These are phyloP conservation scores for Lepidiolamprologus cunningtoni DNA, from an alignment of 2,113 vertebrate genomes.

Conservation along the genomic window DNA sequence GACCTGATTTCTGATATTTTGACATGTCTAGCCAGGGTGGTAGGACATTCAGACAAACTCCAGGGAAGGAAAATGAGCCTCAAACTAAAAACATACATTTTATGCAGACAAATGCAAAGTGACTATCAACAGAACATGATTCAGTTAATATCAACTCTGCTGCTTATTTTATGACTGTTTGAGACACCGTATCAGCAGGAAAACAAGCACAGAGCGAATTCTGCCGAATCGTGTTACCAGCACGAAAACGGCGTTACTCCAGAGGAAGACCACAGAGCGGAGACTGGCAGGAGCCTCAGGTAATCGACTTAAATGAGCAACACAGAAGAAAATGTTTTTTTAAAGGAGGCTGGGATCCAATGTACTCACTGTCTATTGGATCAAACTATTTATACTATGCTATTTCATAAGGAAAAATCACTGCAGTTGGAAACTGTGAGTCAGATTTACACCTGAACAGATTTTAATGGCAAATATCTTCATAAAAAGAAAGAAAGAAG, in stretches of 20 bases:
- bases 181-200: neutral
- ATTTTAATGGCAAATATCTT: neutral
- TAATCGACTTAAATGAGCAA: neutral
- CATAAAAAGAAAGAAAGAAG: neutral
- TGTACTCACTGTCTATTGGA: neutral
- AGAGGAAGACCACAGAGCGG: neutral
- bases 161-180: neutral
- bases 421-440: neutral
- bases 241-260: neutral
- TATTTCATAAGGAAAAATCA: neutral
- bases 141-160: neutral
- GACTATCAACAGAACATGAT: neutral
- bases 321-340: neutral
- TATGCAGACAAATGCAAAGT: neutral
- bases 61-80: neutral
- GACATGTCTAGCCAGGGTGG: neutral
- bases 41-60: neutral
- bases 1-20: neutral
- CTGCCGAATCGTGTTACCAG: neutral
- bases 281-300: neutral
- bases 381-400: neutral
- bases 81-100: neutral
- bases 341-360: neutral
- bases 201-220: neutral
- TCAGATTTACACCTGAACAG: neutral